Evolutionary conservation across 2,888 invertebrate species (phyloP).

Genomic region (Vandiemenella viatica): DNA sequence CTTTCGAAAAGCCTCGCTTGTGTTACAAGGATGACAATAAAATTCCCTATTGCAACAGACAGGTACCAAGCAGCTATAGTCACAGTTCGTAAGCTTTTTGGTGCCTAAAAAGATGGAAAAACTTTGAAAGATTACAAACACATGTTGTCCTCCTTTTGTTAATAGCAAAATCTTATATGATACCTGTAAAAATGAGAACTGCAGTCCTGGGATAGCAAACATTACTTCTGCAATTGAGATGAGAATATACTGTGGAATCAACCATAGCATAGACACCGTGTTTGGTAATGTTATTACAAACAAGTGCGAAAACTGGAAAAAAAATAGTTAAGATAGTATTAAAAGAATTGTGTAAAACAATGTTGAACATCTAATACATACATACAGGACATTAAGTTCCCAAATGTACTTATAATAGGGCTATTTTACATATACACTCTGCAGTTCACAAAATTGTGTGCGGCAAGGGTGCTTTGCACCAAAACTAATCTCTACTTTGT

Average conservation of each 20-base stretch:
- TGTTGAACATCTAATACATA: too few relatives aligned
- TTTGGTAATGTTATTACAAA: slow-evolving; percentile 48
- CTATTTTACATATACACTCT: too few relatives aligned
- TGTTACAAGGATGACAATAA: slow-evolving; percentile 60
- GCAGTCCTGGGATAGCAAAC: slow-evolving; percentile 67
- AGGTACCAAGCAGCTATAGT: slow-evolving; percentile 74
- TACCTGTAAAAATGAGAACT: slow-evolving; percentile 71
- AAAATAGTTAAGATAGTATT: slow-evolving; percentile 5
- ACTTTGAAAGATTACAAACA: too few relatives aligned
- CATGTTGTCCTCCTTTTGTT: too few relatives aligned
- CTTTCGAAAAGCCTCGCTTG: slow-evolving; percentile 46
- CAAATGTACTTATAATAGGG: too few relatives aligned
- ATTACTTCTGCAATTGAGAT: slow-evolving; percentile 69
- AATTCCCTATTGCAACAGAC: slow-evolving; percentile 64
- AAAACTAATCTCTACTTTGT: too few relatives aligned
- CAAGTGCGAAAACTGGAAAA: slow-evolving; percentile 33
- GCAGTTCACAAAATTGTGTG: too few relatives aligned
- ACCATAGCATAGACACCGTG: slow-evolving; percentile 51
- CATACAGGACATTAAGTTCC: too few relatives aligned
- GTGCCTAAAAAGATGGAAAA: slow-evolving; percentile 40
- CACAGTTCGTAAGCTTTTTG: slow-evolving; percentile 68
- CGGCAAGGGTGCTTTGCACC: too few relatives aligned
- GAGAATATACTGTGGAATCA: slow-evolving; percentile 64
- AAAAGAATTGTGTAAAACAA: neutral
- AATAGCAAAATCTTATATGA: too few relatives aligned